A percentile compares a stretch with the other conserved stretches of the same genome.
Evolutionary conservation across 2,113 vertebrate species (phyloP).

Genomic region (Glaucomys volans): DNA sequence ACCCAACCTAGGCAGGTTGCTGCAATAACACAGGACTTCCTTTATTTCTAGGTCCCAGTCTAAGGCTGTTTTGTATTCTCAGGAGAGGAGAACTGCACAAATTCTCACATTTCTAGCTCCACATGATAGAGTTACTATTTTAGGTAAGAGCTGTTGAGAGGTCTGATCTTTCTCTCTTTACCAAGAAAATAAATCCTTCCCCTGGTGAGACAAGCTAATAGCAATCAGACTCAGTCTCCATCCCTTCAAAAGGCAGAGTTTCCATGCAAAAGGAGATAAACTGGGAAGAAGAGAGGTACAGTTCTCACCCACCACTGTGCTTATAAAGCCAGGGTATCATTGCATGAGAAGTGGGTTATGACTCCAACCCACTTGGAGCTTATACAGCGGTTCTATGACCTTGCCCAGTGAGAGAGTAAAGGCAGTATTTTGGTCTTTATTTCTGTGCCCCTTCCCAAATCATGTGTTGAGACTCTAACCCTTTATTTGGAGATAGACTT

Average conservation of each 20-base stretch:
- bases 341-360: not conserved
- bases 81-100: not conserved
- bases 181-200: not conserved
- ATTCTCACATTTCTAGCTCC: not conserved
- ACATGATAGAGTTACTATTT: not conserved
- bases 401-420: not conserved
- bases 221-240: not conserved
- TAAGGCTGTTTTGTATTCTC: not conserved
- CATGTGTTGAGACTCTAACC: not conserved
- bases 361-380: not conserved
- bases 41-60: not conserved
- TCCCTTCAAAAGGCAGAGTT: not conserved
- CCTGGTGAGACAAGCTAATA: not conserved
- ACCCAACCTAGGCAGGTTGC: rapidly evolving
- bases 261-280: not conserved
- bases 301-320: not conserved
- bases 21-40: not conserved
- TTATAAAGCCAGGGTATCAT: not conserved
- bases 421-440: not conserved
- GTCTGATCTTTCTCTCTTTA: not conserved
- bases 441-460: not conserved
- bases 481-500: not conserved
- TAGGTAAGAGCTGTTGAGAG: not conserved
- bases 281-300: not conserved
- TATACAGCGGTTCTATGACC: not conserved